Base-by-base conservation (phyloP, 1,140 invertebrate species). In the Neuroterus valhalla region DNA sequence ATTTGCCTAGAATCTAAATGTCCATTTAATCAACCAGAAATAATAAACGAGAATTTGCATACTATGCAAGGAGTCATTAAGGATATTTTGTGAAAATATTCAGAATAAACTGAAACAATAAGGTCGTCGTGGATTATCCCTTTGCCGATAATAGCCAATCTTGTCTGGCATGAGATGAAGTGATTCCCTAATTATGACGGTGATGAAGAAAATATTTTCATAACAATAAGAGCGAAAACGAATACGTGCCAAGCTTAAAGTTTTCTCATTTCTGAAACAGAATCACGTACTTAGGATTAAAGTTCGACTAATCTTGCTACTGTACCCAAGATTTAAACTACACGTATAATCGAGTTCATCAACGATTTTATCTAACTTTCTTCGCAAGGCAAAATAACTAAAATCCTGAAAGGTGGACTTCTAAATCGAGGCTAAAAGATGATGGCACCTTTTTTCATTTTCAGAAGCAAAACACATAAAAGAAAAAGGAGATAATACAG, bases 81-180 rank as follows among this genome's bases (percentile, higher is more conserved):
- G 1, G 31, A 38, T 38, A 38, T 38, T 38, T 38, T 3, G 43
- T 14, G 31, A 38, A 38, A 38, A 38, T 38, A 38, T 8, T 23
- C 21, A 26, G 19, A 42, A 42, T 8, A 48, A 45, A 31, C 8
- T 17, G 23, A 76, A 76, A 67, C 67, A 44, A 14, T 67, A 26
- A 50, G 71, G 74, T 76, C 74, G 72, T 62, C 71, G 66, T 42
- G 71, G 71, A 76, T 76, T 55, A 68, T 76, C 71, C 74, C 68
- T 76, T 12, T 5, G 3, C 6, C 17, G 74, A 72, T 72, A 76
- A 73, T 23, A n/a, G 23, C n/a, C 5, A 38, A 38, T 38, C 31
- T 38, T 38, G 31, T 1, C 31, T 6, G 6, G 31, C 31, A 38
- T 38, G 31, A 38, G 31, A 38, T 38, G 31, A 38, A 38, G 1